phyloP scores from a whole-genome alignment of 2,797 vertebrate genomes.

The Anas flavirostris region DNA sequence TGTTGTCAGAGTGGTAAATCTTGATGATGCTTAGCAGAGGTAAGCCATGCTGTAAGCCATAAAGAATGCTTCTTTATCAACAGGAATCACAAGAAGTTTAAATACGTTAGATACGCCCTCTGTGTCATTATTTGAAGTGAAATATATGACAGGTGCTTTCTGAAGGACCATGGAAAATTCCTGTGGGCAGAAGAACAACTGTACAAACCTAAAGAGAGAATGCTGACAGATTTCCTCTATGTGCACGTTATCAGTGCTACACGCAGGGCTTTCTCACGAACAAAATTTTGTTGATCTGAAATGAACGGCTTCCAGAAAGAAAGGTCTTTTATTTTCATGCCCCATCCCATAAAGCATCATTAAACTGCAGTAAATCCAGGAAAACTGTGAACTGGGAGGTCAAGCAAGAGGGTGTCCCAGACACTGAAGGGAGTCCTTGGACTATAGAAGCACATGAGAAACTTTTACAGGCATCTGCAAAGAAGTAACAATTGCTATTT shows the following conservation, averaged over 20 bases:
- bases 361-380: neutral
- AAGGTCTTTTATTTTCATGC: neutral
- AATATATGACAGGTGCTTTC: neutral
- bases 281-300: neutral
- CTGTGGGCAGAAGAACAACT: neutral
- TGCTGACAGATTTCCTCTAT: neutral
- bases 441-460: neutral
- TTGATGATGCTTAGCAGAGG: neutral
- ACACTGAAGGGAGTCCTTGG: neutral
- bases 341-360: neutral
- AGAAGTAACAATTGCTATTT: neutral
- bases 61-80: neutral
- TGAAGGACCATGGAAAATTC: neutral
- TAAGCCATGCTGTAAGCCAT: neutral
- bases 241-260: neutral
- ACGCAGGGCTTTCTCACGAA: neutral
- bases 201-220: neutral
- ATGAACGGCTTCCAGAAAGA: neutral
- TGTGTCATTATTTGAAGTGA: neutral
- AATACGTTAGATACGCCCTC: neutral
- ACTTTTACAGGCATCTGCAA: neutral
- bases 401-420: neutral
- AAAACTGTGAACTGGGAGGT: neutral
- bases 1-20: neutral
- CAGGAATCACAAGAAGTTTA: neutral